These are phyloP conservation scores for Columba janthina DNA, from an alignment of 2,113 vertebrate species.

Conservation along the genomic window DNA sequence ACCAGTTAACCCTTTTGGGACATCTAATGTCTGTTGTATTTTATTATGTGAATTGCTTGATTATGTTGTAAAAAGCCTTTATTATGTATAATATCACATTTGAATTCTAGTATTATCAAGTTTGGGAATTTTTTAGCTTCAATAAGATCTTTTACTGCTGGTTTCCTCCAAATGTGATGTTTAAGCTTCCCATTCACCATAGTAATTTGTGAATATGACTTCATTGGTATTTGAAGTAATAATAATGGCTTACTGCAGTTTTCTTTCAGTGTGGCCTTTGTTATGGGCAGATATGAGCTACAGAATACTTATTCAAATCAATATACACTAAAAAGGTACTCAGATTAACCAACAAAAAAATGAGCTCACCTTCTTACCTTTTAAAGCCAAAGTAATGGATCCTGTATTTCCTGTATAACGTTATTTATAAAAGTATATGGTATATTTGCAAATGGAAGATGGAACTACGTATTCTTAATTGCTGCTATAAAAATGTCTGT, in stretches of 20 bases:
- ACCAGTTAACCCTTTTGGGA: not conserved
- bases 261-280: not conserved
- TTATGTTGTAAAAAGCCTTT: not conserved
- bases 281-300: not conserved
- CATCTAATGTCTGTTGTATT: not conserved
- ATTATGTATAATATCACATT: not conserved
- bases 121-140: not conserved
- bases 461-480: not conserved
- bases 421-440: not conserved
- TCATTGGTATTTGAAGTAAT: not conserved
- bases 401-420: not conserved
- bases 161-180: not conserved
- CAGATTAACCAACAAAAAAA: not conserved
- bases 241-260: not conserved
- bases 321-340: not conserved
- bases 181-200: not conserved
- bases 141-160: not conserved
- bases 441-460: conserved; percentile 5
- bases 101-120: not conserved
- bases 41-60: not conserved
- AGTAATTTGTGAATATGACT: not conserved
- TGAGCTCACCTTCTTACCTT: not conserved
- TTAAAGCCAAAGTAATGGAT: not conserved
- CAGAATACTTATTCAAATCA: not conserved
- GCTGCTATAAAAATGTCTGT: not conserved